A percentile compares a stretch with the other conserved stretches of the same genome.
phyloP scores from a whole-genome alignment of 92 coral and sea anemone genomes.

The Palythoa heliodiscus region DNA sequence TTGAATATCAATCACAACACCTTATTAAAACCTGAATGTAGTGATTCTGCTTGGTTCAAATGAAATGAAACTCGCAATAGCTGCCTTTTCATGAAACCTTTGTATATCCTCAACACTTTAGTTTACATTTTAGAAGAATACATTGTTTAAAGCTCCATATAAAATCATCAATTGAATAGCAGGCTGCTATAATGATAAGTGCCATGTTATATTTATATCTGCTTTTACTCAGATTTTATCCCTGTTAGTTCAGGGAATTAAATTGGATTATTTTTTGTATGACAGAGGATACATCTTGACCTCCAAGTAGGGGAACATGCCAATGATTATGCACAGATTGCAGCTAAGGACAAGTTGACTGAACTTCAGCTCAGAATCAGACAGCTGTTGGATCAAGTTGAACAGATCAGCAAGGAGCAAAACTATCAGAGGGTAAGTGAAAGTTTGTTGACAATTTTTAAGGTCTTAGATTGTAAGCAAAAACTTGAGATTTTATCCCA shows the following conservation, averaged over 20 bases:
- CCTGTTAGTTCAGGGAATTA: not conserved
- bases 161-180: no score
- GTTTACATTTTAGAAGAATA: no score
- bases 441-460: slow-evolving; percentile 60
- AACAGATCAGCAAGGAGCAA: slow-evolving; percentile 97
- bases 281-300: slow-evolving; percentile 95
- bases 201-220: no score
- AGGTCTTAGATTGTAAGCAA: slow-evolving; percentile 87
- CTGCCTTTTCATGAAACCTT: no score
- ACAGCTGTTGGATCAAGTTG: slow-evolving; percentile 96
- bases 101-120: no score
- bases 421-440: slow-evolving; percentile 93
- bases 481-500: slow-evolving; percentile 80
- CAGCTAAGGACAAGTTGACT: slow-evolving; percentile 96
- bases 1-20: no score
- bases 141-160: no score
- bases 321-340: slow-evolving; percentile 97
- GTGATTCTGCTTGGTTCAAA: no score
- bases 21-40: no score
- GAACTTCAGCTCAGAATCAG: slow-evolving; percentile 95
- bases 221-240: no score
- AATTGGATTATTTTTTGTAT: not conserved
- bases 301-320: slow-evolving; percentile 99
- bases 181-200: no score
- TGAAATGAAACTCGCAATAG: no score